Percentiles rank a stretch among this genome's conserved stretches.
These are phyloP conservation scores for Choristoneura fumiferana DNA, from an alignment of 1,140 invertebrate genomes.

Conservation along the genomic window DNA sequence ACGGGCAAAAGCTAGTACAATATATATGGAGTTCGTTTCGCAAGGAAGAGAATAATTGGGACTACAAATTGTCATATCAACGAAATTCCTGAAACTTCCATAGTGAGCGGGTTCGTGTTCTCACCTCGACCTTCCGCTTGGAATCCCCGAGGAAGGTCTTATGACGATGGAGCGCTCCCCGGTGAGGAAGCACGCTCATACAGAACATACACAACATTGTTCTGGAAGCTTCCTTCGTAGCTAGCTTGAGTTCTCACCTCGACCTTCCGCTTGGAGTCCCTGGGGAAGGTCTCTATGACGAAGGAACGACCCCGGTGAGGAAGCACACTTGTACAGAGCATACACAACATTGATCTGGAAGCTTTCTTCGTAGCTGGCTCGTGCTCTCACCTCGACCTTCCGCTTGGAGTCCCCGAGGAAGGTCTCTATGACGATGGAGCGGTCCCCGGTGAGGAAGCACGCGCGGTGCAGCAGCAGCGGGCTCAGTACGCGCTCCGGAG, in stretches of 20 bases:
- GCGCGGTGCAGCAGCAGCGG: constrained; percentile 93
- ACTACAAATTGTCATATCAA: no score
- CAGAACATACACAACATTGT: constrained; percentile 98
- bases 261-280: constrained; percentile 92
- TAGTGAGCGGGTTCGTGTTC: neutral
- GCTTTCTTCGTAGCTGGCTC: no score
- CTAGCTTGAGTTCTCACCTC: constrained; percentile 79
- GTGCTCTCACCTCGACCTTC: constrained; percentile 86
- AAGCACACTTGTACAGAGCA: constrained; percentile 97
- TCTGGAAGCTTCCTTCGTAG: neutral
- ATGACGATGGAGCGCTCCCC: constrained; percentile 93
- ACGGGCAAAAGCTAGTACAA: no score
- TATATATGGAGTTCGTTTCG: no score
- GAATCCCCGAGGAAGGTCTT: constrained; percentile 95
- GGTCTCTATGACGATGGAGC: constrained; percentile 93
- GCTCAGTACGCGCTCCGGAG: constrained; percentile 92
- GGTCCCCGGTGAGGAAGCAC: constrained; percentile 91
- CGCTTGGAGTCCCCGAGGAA: constrained; percentile 93
- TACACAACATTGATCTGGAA: constrained; percentile 88
- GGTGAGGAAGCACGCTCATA: constrained; percentile 92
- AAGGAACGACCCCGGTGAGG: constrained; percentile 91
- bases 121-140: constrained; percentile 91
- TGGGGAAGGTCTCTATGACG: constrained; percentile 93
- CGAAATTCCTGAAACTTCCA: no score
- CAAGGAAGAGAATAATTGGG: no score